Evolutionary conservation across 1,140 invertebrate genomes (phyloP), one percentile per base, ranked within the genome.

Genomic region (Aphis gossypii): DNA sequence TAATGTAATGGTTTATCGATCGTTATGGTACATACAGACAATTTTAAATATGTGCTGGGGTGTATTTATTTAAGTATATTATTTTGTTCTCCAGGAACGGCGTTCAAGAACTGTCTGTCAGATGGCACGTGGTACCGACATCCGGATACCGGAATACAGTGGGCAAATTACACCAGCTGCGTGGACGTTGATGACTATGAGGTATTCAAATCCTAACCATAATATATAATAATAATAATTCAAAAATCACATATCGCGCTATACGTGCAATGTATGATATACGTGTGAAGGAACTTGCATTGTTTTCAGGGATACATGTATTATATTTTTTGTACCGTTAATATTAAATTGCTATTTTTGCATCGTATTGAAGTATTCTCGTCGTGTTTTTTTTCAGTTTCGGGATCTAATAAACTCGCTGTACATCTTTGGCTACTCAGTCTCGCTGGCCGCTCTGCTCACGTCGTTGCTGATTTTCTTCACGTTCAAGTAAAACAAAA

Each of bases 401-500:
- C 95, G 95, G 48, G 95, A 96, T 94, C 88, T 94, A 23, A 95
- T 96, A 44, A 95, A 95, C 90, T 95, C 95, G n/a, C 94, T 96
- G 30, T 96, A 96, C 94, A 95, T 96, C 41, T 94, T 95, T 68
- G 96, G 96, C 1, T 96, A 96, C 94, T 95, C 95, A 8, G 94
- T 96, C 9, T 96, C 96, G 3, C 94, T 96, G 46, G 94, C 95
- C 25, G 95, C 96, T 44, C 94, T 96, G 1, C 92, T 95, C 44
- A 94, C 96, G 11, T 96, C 96, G 6, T 95, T 96, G 76, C 96
- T 96, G 92, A 98, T 99, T 94, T 97, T 99, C 94, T 96, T 97
- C 94, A 97, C 97, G 95, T 99, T 99, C 96, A 97, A 97, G 97
- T 98, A 96, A 83, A n/a, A 76, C 30, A 18, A 76, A 76, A 76